Conservation (phyloP, 2,797 vertebrate genomes). For the Crocodylus rhombifer region DNA sequence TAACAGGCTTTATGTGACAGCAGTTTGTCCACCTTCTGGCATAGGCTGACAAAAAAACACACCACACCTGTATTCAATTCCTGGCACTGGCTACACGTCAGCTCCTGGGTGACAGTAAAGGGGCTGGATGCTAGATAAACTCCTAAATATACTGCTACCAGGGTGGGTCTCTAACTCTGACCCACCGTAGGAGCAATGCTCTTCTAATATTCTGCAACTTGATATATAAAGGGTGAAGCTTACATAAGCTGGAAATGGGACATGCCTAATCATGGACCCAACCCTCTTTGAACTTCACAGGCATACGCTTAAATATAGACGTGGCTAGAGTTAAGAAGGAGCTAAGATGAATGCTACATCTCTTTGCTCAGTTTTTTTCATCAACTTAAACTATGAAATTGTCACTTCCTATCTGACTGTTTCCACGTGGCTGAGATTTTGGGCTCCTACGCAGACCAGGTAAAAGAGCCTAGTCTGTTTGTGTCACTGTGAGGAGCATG, state of each 20-base stretch:
- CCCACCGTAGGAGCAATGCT: neutral
- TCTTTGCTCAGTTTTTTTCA: neutral
- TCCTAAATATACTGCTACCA: neutral
- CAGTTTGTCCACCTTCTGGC: neutral
- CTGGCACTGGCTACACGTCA: neutral
- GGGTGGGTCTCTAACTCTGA: neutral
- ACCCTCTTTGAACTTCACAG: slow-evolving; percentile 1
- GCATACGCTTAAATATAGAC: neutral
- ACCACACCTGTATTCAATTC: neutral
- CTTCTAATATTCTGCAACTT: slow-evolving; percentile 24
- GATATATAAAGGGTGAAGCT: neutral
- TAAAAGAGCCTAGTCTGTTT: slow-evolving; percentile 17
- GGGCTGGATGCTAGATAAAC: neutral
- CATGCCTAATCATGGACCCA: neutral
- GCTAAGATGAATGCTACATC: neutral
- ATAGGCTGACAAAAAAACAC: neutral
- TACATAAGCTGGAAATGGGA: neutral
- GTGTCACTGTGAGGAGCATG: neutral
- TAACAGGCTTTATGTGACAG: neutral
- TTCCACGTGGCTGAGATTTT: neutral
- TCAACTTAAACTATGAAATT: neutral
- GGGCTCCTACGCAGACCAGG: neutral
- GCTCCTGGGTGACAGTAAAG: neutral
- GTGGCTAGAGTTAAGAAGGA: neutral
- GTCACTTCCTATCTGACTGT: neutral